phyloP scores from a whole-genome alignment of 2,888 invertebrate species.

The Amblyjoppa fuscipennis region DNA sequence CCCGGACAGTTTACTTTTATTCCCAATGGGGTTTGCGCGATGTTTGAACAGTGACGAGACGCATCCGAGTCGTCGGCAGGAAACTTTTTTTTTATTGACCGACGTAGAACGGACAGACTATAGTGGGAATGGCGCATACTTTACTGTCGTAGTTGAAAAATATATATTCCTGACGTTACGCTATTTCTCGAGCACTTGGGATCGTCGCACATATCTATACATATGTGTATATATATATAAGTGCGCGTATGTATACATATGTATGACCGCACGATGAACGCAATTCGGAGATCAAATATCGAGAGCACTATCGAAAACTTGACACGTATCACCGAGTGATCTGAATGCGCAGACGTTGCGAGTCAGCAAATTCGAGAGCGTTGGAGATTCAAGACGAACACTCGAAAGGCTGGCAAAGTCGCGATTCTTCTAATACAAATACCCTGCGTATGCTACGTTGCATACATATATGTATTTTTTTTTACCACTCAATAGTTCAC shows the following conservation, averaged over 20 bases:
- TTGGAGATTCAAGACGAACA: constrained; percentile 37
- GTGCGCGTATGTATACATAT: background rate
- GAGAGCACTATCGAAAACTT: constrained; percentile 50
- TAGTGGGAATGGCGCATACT: constrained; percentile 3
- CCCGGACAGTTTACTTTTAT: constrained; percentile 12
- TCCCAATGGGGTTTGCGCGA: constrained; percentile 18
- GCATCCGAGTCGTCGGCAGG: background rate
- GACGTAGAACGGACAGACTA: background rate
- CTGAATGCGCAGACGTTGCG: constrained; percentile 28
- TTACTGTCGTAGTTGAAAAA: constrained; percentile 6
- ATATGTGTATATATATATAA: background rate
- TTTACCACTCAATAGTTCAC: background rate
- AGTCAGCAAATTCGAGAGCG: constrained; percentile 53
- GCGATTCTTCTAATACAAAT: constrained; percentile 12
- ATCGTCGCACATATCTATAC: background rate
- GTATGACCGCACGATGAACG: constrained; percentile 22
- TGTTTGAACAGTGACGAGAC: background rate
- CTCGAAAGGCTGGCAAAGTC: constrained; percentile 29
- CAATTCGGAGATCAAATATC: constrained; percentile 41
- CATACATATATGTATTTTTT: background rate
- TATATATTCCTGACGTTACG: constrained; percentile 14
- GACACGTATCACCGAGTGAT: constrained; percentile 53
- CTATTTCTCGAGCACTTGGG: background rate
- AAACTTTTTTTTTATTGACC: constrained; percentile 3
- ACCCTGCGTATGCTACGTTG: background rate